Percentiles rank a stretch among this genome's conserved stretches.
phyloP scores from a whole-genome alignment of 2,888 invertebrate genomes.

The Trypoxylon attenuatum region DNA sequence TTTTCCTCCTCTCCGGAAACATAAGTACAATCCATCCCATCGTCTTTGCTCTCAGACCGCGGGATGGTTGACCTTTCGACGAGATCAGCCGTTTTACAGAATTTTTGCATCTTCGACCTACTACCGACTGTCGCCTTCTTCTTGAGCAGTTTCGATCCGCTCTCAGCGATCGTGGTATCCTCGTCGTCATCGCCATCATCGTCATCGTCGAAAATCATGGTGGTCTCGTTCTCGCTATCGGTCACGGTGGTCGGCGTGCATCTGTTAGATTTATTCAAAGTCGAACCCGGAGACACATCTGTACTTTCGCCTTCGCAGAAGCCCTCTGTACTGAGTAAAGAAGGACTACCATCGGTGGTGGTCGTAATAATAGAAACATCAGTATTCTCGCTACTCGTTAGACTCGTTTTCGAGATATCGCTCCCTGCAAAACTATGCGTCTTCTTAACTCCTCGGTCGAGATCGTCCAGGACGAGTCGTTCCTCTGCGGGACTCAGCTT shows the following conservation, averaged over 20 bases:
- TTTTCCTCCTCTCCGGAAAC: slow-evolving; percentile 65
- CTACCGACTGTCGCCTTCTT: slow-evolving; percentile 22
- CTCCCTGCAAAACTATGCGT: slow-evolving; percentile 71
- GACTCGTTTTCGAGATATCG: slow-evolving; percentile 76
- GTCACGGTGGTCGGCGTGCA: slow-evolving; percentile 59
- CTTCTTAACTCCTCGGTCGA: slow-evolving; percentile 63
- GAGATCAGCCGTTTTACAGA: not conserved
- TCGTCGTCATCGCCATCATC: slow-evolving; percentile 47
- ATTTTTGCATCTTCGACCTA: slow-evolving; percentile 31
- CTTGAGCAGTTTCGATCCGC: slow-evolving; percentile 7
- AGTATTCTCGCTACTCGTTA: slow-evolving; percentile 81
- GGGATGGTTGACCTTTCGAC: slow-evolving; percentile 46
- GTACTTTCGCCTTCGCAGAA: slow-evolving; percentile 72
- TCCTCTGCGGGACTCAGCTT: slow-evolving; percentile 55
- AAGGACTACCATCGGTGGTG: slow-evolving; percentile 76
- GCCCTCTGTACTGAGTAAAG: slow-evolving; percentile 70
- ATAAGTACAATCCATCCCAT: slow-evolving; percentile 71
- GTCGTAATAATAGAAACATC: slow-evolving; percentile 82
- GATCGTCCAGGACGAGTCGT: slow-evolving; percentile 32
- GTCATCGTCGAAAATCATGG: slow-evolving; percentile 39
- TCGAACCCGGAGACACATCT: slow-evolving; percentile 69
- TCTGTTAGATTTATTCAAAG: slow-evolving; percentile 65
- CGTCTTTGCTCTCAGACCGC: slow-evolving; percentile 69
- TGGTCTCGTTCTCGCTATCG: slow-evolving; percentile 62
- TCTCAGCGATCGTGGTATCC: slow-evolving; percentile 26